These are phyloP conservation scores for Australoheros scitulus DNA, from an alignment of 2,113 vertebrate genomes.

Conservation along the genomic window DNA sequence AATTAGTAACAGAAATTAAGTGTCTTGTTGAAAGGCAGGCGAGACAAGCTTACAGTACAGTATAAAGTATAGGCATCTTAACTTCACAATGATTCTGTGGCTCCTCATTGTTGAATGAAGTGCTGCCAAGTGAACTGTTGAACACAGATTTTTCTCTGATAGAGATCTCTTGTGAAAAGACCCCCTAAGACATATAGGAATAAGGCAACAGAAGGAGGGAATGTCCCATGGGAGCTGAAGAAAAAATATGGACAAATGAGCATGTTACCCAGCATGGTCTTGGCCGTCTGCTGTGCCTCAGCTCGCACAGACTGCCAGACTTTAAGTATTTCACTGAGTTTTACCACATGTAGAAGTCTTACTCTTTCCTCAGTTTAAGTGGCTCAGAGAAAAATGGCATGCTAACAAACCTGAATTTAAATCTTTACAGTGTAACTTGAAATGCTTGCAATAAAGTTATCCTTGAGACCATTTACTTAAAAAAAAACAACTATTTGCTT, in stretches of 20 bases:
- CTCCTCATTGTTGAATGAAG: slow-evolving; percentile 58
- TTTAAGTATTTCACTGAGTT: slow-evolving; percentile 45
- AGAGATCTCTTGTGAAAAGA: slow-evolving; percentile 64
- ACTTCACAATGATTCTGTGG: slow-evolving; percentile 35
- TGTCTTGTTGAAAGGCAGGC: not conserved
- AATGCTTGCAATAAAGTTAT: not conserved
- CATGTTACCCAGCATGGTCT: slow-evolving; percentile 67
- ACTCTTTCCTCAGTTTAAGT: slow-evolving; percentile 8
- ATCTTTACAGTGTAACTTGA: not conserved
- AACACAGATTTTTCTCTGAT: slow-evolving; percentile 74
- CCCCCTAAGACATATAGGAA: slow-evolving; percentile 66
- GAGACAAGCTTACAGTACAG: not conserved
- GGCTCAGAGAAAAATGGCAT: not conserved
- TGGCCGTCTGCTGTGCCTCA: slow-evolving; percentile 62
- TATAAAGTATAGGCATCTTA: slow-evolving; percentile 21
- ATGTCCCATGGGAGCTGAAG: slow-evolving; percentile 53
- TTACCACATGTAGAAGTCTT: slow-evolving; percentile 30
- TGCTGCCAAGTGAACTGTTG: slow-evolving; percentile 72
- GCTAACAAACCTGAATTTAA: not conserved
- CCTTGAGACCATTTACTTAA: not conserved
- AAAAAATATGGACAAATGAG: slow-evolving; percentile 80
- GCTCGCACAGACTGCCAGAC: slow-evolving; percentile 35
- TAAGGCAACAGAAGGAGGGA: slow-evolving; percentile 73
- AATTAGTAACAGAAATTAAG: not conserved
- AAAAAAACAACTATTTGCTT: not conserved